Base-by-base conservation (phyloP, 1,140 invertebrate genomes). In the Muscidifurax raptorellus region DNA sequence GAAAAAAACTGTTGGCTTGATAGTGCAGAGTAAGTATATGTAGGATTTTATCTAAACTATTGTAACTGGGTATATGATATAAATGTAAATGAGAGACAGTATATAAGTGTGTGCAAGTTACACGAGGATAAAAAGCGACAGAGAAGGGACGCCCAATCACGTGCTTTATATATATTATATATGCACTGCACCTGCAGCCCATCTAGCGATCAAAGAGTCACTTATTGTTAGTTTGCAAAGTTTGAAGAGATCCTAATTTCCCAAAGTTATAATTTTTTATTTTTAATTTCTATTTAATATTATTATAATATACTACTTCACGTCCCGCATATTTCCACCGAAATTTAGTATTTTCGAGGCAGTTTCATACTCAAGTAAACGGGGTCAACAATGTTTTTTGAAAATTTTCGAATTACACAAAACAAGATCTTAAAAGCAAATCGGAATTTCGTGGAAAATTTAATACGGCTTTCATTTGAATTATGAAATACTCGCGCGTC, bases 101-200 rank as follows among this genome's bases (percentile, higher is more conserved):
- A 27, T 76, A 25, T 83, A 59, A 36, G 69, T 66, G 27, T 44
- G 72, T 83, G 71, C 30, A 83, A 15, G 28, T 82, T 30, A 22
- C 77, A 72, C 86, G 80, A 82, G 85, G 44, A 74, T 80, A 89
- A 86, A 91, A 92, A 93, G 92, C 92, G 90, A 93, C 90, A 92
- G 89, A 92, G 90, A 93, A 92, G 91, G 91, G 91, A 93, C 92
- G 91, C 92, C 92, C 91, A 93, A 91, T 91, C 89, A 92, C 92
- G 92, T 93, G 91, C 91, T 90, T 72, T 71, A 28, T 76, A 76
- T 44, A 44, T 74, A 40, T 59, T 59, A 59, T 59, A 59, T 32
- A 72, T 80, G 67, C 64, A 80, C 36, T 52, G 77, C 67, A 32
- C 25, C 47, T 36, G 88, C 87, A 89, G 88, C 88, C 88, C 88